Evolutionary conservation across 2,888 invertebrate genomes (phyloP).

Genomic region (Nebria salina): DNA sequence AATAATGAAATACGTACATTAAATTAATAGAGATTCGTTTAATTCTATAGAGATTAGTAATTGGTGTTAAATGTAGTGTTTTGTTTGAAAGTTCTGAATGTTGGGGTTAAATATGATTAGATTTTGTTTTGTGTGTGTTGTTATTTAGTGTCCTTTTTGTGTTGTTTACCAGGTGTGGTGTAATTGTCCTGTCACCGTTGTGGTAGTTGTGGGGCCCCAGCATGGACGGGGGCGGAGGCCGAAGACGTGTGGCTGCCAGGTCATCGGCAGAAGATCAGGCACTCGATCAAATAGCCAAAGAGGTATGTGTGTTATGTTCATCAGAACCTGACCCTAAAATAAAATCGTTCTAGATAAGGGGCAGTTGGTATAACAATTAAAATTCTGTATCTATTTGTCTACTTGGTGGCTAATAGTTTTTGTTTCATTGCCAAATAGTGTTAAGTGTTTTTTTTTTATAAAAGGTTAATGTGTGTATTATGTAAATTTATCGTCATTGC

Average conservation of each 20-base stretch:
- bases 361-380: too few species aligned
- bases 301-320: constrained; percentile 72
- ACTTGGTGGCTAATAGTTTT: background rate
- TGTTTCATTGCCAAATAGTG: constrained; percentile 6
- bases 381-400: background rate
- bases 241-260: constrained; percentile 84
- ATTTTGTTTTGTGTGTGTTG: background rate
- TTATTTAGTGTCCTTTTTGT: constrained; percentile 19
- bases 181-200: constrained; percentile 48
- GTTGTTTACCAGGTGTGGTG: constrained; percentile 52
- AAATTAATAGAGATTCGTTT: too few species aligned
- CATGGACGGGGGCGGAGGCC: constrained; percentile 66
- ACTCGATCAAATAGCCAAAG: constrained; percentile 95
- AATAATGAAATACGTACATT: too few species aligned
- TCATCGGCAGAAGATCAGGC: constrained; percentile 98
- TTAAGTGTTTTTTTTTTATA: background rate
- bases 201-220: constrained; percentile 49
- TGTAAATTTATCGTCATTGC: constrained; percentile 20
- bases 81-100: background rate
- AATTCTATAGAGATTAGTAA: too few species aligned
- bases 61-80: too few species aligned
- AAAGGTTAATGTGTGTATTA: constrained; percentile 27
- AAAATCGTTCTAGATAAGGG: background rate
- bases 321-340: constrained; percentile 19
- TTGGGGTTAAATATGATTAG: background rate